Percentiles rank a stretch among this genome's conserved stretches.
phyloP scores from a whole-genome alignment of 2,888 invertebrate genomes.

The Caenorhabditis japonica region DNA sequence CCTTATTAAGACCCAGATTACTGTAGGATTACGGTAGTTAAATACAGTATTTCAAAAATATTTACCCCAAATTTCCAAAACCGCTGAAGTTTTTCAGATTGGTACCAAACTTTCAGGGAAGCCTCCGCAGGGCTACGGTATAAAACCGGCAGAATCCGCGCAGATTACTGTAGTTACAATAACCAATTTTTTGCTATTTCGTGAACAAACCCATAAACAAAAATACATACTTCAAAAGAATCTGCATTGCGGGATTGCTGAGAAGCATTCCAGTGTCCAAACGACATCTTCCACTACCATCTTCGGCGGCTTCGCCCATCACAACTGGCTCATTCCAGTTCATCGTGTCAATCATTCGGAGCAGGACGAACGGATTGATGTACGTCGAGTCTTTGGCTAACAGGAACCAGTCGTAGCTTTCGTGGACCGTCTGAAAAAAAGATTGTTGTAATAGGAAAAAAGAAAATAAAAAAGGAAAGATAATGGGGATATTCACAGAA shows the following conservation, averaged over 20 bases:
- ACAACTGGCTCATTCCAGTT: slow-evolving; percentile 70
- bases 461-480: not conserved
- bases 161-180: no score
- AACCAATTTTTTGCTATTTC: no score
- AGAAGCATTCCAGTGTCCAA: slow-evolving; percentile 88
- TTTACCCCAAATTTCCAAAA: no score
- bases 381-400: slow-evolving; percentile 88
- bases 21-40: no score
- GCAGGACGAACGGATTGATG: slow-evolving; percentile 86
- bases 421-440: slow-evolving; percentile 69
- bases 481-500: not conserved
- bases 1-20: no score
- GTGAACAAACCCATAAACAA: slow-evolving; percentile 1
- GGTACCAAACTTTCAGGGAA: no score
- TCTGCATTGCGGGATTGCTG: slow-evolving; percentile 88
- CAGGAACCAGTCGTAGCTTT: slow-evolving; percentile 93
- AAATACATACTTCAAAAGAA: slow-evolving; percentile 81
- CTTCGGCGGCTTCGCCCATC: slow-evolving; percentile 60
- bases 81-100: no score
- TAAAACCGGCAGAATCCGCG: no score
- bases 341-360: slow-evolving; percentile 81
- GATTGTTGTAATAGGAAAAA: not conserved
- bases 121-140: no score
- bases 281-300: slow-evolving; percentile 77
- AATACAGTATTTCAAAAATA: no score